Evolutionary conservation across 2,113 vertebrate species (phyloP).

Genomic region (Trochalopteron elliotii): DNA sequence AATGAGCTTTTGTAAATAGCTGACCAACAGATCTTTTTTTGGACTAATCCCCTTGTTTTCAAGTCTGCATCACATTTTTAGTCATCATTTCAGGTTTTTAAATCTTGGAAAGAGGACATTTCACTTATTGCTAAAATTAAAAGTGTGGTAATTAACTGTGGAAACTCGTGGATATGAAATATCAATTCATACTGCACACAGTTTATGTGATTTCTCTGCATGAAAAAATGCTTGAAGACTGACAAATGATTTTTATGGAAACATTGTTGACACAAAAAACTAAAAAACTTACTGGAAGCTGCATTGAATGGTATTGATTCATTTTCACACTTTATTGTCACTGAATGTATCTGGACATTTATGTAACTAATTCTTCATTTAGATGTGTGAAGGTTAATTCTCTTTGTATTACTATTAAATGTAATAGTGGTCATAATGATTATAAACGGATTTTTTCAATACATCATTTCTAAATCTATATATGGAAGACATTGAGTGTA

Average conservation of each 20-base stretch:
- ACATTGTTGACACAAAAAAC: background rate
- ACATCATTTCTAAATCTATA: background rate
- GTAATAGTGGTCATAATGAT: background rate
- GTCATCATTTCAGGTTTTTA: background rate
- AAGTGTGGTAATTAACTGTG: background rate
- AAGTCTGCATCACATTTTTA: background rate
- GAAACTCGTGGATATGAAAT: background rate
- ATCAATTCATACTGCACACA: background rate
- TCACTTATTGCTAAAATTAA: background rate
- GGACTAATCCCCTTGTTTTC: background rate
- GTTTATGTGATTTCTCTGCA: background rate
- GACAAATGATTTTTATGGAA: background rate
- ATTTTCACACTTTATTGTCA: background rate
- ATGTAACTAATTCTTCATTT: background rate
- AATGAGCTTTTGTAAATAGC: background rate
- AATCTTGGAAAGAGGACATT: background rate
- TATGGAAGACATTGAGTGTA: background rate
- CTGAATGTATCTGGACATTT: background rate
- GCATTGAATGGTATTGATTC: background rate
- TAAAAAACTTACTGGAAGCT: background rate
- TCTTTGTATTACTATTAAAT: background rate
- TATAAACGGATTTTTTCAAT: background rate
- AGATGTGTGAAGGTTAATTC: background rate
- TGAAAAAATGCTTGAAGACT: background rate
- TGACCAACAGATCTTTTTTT: background rate